These are phyloP conservation scores for Peromyscus polionotus DNA, from an alignment of 2,113 vertebrate genomes.

Conservation along the genomic window DNA sequence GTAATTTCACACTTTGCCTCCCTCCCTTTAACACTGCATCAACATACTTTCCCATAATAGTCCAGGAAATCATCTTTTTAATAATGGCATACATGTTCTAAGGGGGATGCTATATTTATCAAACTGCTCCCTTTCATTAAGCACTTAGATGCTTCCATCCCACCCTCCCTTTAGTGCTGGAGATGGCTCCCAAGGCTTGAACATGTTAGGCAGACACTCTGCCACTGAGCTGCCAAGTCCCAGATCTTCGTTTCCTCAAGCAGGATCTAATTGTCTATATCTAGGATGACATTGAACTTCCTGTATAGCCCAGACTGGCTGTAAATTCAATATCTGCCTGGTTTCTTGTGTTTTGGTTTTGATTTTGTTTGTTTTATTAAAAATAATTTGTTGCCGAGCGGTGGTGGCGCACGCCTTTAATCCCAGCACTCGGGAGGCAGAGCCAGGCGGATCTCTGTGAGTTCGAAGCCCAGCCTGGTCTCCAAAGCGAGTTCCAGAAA, in stretches of 20 bases:
- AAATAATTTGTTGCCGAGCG: neutral
- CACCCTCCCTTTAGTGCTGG: neutral
- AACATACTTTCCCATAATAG: neutral
- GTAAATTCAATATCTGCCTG: neutral
- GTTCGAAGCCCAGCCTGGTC: too few relatives aligned
- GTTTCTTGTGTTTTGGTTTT: neutral
- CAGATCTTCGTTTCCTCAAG: neutral
- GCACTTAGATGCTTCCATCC: neutral
- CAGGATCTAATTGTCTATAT: neutral
- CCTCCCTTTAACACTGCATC: neutral
- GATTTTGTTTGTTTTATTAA: neutral
- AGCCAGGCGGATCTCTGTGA: too few relatives aligned
- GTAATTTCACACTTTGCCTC: neutral
- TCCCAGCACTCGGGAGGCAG: too few relatives aligned
- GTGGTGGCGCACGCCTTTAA: too few relatives aligned
- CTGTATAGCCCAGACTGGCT: neutral
- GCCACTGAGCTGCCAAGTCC: neutral
- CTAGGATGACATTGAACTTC: neutral
- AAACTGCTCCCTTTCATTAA: neutral
- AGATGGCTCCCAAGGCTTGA: neutral
- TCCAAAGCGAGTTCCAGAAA: too few relatives aligned
- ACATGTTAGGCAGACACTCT: neutral
- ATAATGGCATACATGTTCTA: neutral
- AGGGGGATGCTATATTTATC: neutral
- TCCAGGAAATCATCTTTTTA: conserved; percentile 21